These are phyloP conservation scores for Agrochola litura DNA, from an alignment of 2,888 invertebrate species.

Conservation along the genomic window DNA sequence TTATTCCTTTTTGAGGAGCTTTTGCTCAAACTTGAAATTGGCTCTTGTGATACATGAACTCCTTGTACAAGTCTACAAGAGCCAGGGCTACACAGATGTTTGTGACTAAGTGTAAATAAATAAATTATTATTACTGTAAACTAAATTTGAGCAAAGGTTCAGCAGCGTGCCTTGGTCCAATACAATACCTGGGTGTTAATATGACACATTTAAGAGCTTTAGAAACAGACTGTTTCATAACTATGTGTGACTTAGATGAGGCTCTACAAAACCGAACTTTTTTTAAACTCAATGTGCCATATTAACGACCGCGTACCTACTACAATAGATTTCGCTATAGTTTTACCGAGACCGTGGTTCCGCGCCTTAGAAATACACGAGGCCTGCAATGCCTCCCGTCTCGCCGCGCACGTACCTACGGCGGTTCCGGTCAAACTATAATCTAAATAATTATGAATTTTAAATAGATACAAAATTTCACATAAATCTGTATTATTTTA, in stretches of 20 bases:
- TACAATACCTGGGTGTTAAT: not conserved
- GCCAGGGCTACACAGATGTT: too few species aligned
- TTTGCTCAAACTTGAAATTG: not conserved
- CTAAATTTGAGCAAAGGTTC: not conserved
- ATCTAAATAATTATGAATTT: not conserved
- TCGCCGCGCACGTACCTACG: too few species aligned
- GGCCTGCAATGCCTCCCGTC: too few species aligned
- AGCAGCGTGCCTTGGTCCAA: not conserved
- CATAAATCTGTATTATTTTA: conserved; percentile 46
- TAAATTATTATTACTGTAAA: too few species aligned
- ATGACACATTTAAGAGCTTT: not conserved
- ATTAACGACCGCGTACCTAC: not conserved
- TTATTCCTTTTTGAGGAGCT: not conserved
- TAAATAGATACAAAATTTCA: not conserved
- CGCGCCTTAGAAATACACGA: too few species aligned
- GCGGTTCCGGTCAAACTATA: not conserved
- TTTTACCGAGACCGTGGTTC: too few species aligned
- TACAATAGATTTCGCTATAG: too few species aligned
- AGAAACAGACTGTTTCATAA: not conserved
- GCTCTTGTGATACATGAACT: too few species aligned
- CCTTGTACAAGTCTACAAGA: too few species aligned
- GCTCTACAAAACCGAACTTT: not conserved
- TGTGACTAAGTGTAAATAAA: too few species aligned
- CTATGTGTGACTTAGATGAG: not conserved
- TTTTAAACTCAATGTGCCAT: not conserved